Conservation (phyloP, 2,113 vertebrate species). For the Eclectus roratus region DNA sequence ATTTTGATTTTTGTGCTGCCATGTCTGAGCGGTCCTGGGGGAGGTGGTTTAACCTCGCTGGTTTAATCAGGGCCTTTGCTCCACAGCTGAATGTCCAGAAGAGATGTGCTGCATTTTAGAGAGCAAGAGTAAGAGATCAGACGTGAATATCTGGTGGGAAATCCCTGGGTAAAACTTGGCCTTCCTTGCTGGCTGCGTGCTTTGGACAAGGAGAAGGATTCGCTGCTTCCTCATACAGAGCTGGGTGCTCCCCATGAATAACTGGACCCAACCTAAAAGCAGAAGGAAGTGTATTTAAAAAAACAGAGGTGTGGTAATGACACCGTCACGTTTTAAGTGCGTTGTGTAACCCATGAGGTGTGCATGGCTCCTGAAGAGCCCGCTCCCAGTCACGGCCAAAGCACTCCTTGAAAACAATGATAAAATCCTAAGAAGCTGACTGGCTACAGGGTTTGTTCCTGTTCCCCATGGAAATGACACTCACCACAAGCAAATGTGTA, state of each 20-base stretch:
- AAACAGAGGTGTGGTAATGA: conserved; percentile 47
- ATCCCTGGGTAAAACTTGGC: neutral
- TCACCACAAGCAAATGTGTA: neutral
- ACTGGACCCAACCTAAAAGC: conserved; percentile 23
- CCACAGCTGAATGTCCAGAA: neutral
- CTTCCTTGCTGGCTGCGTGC: neutral
- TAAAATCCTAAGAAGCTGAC: neutral
- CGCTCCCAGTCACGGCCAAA: neutral
- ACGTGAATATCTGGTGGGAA: neutral
- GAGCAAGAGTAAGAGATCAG: neutral
- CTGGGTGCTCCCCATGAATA: conserved; percentile 8
- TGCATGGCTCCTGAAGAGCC: neutral
- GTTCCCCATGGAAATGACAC: neutral
- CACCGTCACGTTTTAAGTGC: neutral
- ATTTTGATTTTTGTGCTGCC: neutral
- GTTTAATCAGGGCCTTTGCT: neutral
- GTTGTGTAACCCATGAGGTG: neutral
- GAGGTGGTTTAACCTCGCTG: neutral
- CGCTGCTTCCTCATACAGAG: neutral
- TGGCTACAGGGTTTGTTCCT: neutral
- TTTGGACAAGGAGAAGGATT: conserved; percentile 2
- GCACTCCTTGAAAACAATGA: neutral
- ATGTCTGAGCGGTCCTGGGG: rapidly evolving
- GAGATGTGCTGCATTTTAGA: neutral
- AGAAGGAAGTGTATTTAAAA: conserved; percentile 49